Evolutionary conservation across 2,113 vertebrate genomes (phyloP).

Genomic region (Chamaea fasciata): DNA sequence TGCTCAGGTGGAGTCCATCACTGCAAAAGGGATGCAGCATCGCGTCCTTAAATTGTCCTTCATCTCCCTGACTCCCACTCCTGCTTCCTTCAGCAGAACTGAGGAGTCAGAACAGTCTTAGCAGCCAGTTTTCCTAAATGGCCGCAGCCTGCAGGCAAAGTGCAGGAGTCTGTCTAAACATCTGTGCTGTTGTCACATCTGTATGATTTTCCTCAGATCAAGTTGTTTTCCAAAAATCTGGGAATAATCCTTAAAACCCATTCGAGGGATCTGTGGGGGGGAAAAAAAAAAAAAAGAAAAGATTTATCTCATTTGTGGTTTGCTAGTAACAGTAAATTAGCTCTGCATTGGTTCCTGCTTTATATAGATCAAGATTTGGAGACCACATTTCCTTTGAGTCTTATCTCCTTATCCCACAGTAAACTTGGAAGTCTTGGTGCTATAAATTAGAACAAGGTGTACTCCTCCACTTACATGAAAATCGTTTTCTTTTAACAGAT

Average conservation of each 20-base stretch:
- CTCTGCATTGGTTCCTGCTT: neutral
- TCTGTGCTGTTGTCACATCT: neutral
- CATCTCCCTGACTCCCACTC: neutral
- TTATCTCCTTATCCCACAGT: neutral
- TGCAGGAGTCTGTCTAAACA: neutral
- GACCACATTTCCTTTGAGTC: neutral
- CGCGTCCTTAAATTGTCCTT: neutral
- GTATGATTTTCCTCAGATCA: neutral
- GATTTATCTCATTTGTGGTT: neutral
- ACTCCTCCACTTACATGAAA: neutral
- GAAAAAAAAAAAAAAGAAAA: neutral
- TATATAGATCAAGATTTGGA: neutral
- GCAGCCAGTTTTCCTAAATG: neutral
- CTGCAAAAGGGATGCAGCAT: neutral
- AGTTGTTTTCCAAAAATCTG: neutral
- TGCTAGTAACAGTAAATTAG: neutral
- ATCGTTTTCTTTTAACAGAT: conserved; percentile 73
- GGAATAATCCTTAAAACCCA: neutral
- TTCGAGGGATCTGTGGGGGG: neutral
- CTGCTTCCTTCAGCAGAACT: neutral
- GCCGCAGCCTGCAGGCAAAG: neutral
- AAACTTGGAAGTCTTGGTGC: neutral
- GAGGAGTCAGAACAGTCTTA: neutral
- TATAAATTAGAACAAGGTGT: neutral
- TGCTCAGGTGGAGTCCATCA: neutral